Evolutionary conservation across 2,797 vertebrate species (phyloP).

Genomic region (Danio kyathit): DNA sequence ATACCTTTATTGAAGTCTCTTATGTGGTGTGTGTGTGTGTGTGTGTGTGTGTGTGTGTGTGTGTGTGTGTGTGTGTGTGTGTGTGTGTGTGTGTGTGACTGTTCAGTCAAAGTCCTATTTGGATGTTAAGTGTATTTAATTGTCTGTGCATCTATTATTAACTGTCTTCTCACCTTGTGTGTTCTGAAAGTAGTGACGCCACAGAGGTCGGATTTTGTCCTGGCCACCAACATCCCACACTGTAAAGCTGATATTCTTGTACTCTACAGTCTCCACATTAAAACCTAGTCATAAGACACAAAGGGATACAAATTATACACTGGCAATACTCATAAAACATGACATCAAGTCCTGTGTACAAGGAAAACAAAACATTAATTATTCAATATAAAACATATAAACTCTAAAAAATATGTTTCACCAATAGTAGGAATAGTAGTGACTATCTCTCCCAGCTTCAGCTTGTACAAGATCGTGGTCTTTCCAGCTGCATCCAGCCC

Average conservation of each 20-base stretch:
- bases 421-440: conserved; percentile 98
- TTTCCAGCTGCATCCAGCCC: conserved; percentile 95
- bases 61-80: too few species aligned
- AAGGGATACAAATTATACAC: background rate
- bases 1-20: too few species aligned
- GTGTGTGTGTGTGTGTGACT: background rate
- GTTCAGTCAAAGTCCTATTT: background rate
- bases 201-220: conserved; percentile 97
- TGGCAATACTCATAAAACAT: background rate
- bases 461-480: conserved; percentile 97
- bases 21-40: too few species aligned
- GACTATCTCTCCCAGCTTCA: conserved; percentile 96
- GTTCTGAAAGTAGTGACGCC: conserved; percentile 99
- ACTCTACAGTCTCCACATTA: conserved; percentile 97
- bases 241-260: conserved; percentile 99
- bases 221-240: conserved; percentile 99
- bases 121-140: background rate
- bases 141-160: background rate
- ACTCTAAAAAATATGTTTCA: conserved; percentile 58
- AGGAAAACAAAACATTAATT: background rate
- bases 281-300: conserved; percentile 80
- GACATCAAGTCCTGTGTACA: background rate
- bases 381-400: background rate
- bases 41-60: too few species aligned
- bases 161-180: conserved; percentile 86